Base-by-base conservation (phyloP, 2,888 invertebrate species). In the Acleris sparsana region DNA sequence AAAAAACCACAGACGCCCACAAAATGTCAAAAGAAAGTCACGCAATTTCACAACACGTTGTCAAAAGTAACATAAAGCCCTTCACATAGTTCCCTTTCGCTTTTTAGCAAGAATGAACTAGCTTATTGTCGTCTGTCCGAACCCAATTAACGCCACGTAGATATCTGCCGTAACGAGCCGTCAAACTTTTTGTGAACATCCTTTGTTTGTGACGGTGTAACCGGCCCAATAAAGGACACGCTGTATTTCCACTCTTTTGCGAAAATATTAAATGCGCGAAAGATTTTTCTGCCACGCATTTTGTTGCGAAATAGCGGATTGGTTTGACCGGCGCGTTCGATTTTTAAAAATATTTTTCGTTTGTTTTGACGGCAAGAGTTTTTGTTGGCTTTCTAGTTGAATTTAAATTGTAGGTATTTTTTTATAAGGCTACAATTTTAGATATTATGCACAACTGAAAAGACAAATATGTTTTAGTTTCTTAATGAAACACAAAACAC, bases 151-250 rank as follows among this genome's bases (percentile, higher is more conserved):
- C 75, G 72, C 52, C 46, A 57, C 69, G 69, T 71, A 46, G 46
- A 46, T 46, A 73, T 70, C 71, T 68, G 71, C 71, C 64, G 67
- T 87, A 89, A 88, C 88, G 86, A 89, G 84, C 84, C 83, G 89
- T 86, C 88, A 88, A 87, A 88, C 84, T 88, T 88, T 88, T 87
- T 88, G 81, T 74, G 75, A 73, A 74, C 78, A 79, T 80, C 82
- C 82, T 84, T 84, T 85, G 83, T 83, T 81, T 80, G 80, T 69
- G 67, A 51, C 62, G 53, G 17, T 48, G 63, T 43, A 53, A 55
- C 51, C 43, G 25, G 59, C 53, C 59, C 59, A 60, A 60, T 60
- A 60, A 60, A 60, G 59, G 59, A 60, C 59, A 51, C 51, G 51
- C 59, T 33, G 59, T 60, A 52, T 60, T 51, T 60, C 51, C 43